Conservation (phyloP, 2,113 vertebrate genomes). For the Oncorhynchus kisutch region DNA sequence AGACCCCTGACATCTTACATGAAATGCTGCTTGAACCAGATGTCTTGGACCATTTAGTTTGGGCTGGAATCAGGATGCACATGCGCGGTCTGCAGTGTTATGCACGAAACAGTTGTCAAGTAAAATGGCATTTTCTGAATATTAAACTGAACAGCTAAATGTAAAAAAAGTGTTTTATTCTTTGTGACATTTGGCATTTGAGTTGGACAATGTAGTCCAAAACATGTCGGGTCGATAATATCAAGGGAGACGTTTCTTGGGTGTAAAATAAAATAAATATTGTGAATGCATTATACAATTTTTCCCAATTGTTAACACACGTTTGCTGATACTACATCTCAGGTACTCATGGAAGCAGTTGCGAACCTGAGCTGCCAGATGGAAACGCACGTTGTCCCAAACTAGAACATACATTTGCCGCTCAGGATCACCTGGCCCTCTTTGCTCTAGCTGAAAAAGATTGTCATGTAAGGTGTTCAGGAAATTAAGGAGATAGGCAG, state of each 20-base stretch:
- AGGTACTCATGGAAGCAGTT: too few relatives aligned
- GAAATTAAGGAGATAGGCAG: too few relatives aligned
- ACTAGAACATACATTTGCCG: too few relatives aligned
- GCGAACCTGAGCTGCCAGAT: too few relatives aligned
- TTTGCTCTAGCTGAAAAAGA: too few relatives aligned
- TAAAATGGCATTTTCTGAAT: slow-evolving; percentile 47
- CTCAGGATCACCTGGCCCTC: too few relatives aligned
- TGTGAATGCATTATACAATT: slow-evolving; percentile 11
- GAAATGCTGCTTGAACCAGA: slow-evolving; percentile 27
- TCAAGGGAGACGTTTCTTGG: slow-evolving; percentile 18
- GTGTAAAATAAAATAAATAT: slow-evolving; percentile 34
- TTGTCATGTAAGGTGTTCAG: too few relatives aligned
- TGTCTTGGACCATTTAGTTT: slow-evolving; percentile 45
- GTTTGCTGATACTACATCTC: too few relatives aligned
- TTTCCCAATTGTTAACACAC: too few relatives aligned
- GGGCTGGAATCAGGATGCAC: slow-evolving; percentile 28
- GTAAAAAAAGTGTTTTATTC: slow-evolving; percentile 22
- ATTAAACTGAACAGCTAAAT: slow-evolving; percentile 27
- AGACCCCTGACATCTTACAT: slow-evolving; percentile 13
- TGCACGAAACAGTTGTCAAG: slow-evolving; percentile 34
- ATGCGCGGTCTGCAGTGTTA: slow-evolving; percentile 31
- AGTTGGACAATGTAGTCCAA: slow-evolving; percentile 23
- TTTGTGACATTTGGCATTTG: slow-evolving; percentile 43
- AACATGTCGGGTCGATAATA: not conserved
- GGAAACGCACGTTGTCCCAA: too few relatives aligned